Base-by-base conservation (phyloP, 2,797 vertebrate genomes). In the Carcharodon carcharias region DNA sequence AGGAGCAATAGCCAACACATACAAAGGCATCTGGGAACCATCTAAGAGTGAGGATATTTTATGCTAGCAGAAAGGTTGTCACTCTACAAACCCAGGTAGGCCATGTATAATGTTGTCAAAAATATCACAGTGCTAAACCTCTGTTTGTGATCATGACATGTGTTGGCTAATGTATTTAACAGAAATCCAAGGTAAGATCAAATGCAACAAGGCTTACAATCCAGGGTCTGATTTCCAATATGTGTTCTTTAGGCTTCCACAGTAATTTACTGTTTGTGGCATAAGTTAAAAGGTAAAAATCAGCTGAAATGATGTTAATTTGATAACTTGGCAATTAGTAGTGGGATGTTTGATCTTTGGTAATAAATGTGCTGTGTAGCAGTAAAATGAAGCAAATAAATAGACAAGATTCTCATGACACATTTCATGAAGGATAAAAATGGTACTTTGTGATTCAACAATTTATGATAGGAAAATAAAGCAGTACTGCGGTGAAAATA, bases 271-370 rank as follows among this genome's bases (percentile, higher is more conserved):
- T 18, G n/a, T 61, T 93, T 61, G 18, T 93, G 16, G 61, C 61
- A 50, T 50, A 67, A 65, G 91, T 26, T 93, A n/a, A 93, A 93
- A 65, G 61, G 61, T 40, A 93, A 93, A 67, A 93, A 93, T 40
- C 65, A 40, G 14, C 63, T 89, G 54, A 58, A 89, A 4, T 56
- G 6, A 85, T 23, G 45, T 50, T 91, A 61, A 61, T n/a, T 91
- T 91, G 31, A 35, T 18, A 35, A 31, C 31, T 91, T n/a, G 31
- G 11, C 54, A 58, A 89, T 58, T 35, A 58, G 16, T 65, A 45
- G 63, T 40, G 61, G 23, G n/a, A 18, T 65, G 16, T 65, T 65
- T 93, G 61, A 65, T 61, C 61, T 65, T 65, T 89, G 54, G 12
- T 61, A 35, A 35, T 61, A 89, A 31, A 54, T 89, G 54, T 88